Conservation (phyloP, 1,140 invertebrate genomes). For the Heliconius eleuchia region DNA sequence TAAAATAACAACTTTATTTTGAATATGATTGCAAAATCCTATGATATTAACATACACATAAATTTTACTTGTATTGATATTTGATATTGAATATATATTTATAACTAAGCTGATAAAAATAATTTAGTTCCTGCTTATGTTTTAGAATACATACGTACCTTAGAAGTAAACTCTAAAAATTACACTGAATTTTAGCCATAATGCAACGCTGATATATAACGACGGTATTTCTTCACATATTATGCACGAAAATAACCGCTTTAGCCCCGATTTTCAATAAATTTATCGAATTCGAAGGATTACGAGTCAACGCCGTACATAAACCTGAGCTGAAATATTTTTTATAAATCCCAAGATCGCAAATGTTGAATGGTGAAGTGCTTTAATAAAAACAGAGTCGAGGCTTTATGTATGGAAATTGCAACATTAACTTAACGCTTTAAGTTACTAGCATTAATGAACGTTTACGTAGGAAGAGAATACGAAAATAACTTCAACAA, state of each 20-base stretch:
- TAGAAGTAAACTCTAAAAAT: too few relatives aligned
- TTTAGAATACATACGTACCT: too few relatives aligned
- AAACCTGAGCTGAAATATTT: slow-evolving; percentile 39
- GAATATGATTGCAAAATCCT: too few relatives aligned
- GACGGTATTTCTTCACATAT: not conserved
- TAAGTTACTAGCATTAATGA: slow-evolving; percentile 33
- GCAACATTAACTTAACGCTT: slow-evolving; percentile 32
- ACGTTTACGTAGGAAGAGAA: slow-evolving; percentile 24
- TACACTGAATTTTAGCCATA: too few relatives aligned
- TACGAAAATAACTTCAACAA: slow-evolving; percentile 23
- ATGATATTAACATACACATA: too few relatives aligned
- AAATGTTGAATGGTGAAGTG: slow-evolving; percentile 31
- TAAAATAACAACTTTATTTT: too few relatives aligned
- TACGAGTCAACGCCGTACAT: slow-evolving; percentile 26
- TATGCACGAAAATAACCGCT: not conserved
- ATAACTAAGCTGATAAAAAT: too few relatives aligned
- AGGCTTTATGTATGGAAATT: slow-evolving; percentile 37
- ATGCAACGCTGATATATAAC: not conserved
- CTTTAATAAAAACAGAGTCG: slow-evolving; percentile 37
- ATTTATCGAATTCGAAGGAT: slow-evolving; percentile 37
- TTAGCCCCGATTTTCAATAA: slow-evolving; percentile 34
- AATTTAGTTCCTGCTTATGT: too few relatives aligned
- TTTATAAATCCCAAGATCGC: slow-evolving; percentile 35
- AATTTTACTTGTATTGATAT: too few relatives aligned
- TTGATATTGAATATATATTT: too few relatives aligned